Percentiles rank a stretch among this genome's conserved stretches.
Evolutionary conservation across 1,140 invertebrate species (phyloP).

Genomic region (Schlechtendalia chinensis): DNA sequence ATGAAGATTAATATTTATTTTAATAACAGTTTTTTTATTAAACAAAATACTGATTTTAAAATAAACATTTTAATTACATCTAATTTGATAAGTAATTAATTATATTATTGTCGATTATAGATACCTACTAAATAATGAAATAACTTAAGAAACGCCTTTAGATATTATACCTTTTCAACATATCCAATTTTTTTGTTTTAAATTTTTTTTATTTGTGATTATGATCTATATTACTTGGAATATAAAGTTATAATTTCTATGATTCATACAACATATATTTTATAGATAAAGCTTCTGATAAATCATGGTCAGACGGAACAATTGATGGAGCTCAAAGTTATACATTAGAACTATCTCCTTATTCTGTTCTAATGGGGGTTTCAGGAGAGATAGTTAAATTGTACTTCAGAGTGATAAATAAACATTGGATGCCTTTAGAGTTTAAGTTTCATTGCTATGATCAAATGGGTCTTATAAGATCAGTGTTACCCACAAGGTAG

Average conservation of each 20-base stretch:
- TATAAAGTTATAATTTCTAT: too few species aligned
- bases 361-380: conserved; percentile 41
- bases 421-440: conserved; percentile 31
- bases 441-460: conserved; percentile 48
- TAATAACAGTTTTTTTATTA: too few species aligned
- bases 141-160: too few species aligned
- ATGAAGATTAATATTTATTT: background rate
- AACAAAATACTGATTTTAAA: too few species aligned
- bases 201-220: too few species aligned
- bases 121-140: too few species aligned
- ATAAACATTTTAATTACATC: too few species aligned
- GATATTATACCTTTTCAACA: too few species aligned
- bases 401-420: conserved; percentile 51
- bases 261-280: background rate
- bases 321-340: conserved; percentile 4
- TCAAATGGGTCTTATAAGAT: conserved; percentile 43
- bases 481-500: conserved; percentile 50
- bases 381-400: conserved; percentile 49
- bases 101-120: too few species aligned
- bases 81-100: too few species aligned
- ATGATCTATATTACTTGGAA: too few species aligned
- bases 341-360: conserved; percentile 39
- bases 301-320: conserved; percentile 29
- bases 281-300: conserved; percentile 35
- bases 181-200: too few species aligned